Base-by-base conservation (phyloP, 2,797 vertebrate genomes). In the Pseudochirops cupreus region DNA sequence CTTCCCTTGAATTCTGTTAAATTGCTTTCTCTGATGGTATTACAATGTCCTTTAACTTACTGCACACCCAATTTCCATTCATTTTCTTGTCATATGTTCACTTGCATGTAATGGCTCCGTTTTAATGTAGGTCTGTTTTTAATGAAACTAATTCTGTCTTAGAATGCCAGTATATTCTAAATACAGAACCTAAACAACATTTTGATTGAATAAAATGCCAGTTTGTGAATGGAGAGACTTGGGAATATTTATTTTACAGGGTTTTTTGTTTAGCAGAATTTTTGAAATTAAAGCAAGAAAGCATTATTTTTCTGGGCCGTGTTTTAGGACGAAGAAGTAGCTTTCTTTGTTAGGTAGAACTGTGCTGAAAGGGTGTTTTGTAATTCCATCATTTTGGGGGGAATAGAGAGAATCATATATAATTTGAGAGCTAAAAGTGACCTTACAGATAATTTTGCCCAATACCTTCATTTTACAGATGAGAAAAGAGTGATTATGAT, bases 201-300 rank as follows among this genome's bases (percentile, higher is more conserved):
- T 39, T 94, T 62, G 39, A 57, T 97, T 94, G 95, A 67, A 39
- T 12, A 95, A 31, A 95, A 93, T 93, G 46, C 62, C 82, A 91
- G 10, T 46, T 94, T 93, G 29, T 91, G 93, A 93, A 57, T 57
- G 95, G 94, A 54, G 94, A 52, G 52, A 94, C 5, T 91, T 93
- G 59, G 82, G 56, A 94, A 6, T 94, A 57, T 94, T 14, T 92
- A 16, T 94, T 91, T 54, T 89, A 52, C 24, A 58, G 91, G 62
- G 52, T 95, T 96, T 96, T 82, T 28, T 94, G 31, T 94, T 90
- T 95, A 93, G 91, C 94, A 95, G 90, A 96, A 91, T 95, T 93
- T 56, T 97, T 94, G 93, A 93, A 93, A 91, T 96, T 90, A 91
- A 24, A 91, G 94, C 67, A 94, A 33, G 90, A 92, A 93, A 91